A percentile compares a stretch with the other conserved stretches of the same genome.
phyloP scores from a whole-genome alignment of 2,888 invertebrate species.

The Bursaphelenchus okinawaensis region DNA sequence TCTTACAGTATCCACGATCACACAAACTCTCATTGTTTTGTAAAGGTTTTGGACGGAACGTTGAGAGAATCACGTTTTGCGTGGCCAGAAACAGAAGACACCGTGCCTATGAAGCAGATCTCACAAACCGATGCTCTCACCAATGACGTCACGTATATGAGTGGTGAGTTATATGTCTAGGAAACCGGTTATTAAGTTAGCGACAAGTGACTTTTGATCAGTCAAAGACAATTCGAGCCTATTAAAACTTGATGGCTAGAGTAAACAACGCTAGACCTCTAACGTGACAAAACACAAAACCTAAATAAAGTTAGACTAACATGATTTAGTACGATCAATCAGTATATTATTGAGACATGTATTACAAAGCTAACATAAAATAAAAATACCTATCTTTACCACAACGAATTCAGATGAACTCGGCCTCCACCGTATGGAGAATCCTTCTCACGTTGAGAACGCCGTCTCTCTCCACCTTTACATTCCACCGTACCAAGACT shows the following conservation, averaged over 20 bases:
- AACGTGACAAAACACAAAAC: no score
- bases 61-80: constrained; percentile 76
- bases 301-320: no score
- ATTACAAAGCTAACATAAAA: no score
- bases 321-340: no score
- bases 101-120: constrained; percentile 66
- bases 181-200: no score
- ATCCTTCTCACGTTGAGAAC: constrained; percentile 78
- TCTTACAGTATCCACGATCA: constrained; percentile 85
- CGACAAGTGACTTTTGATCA: no score
- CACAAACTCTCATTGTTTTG: constrained; percentile 90
- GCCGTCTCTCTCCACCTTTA: constrained; percentile 90
- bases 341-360: no score
- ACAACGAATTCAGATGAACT: constrained; percentile 81
- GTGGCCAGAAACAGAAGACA: constrained; percentile 67
- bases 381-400: no score
- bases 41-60: constrained; percentile 78
- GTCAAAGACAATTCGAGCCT: no score
- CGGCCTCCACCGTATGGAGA: constrained; percentile 91
- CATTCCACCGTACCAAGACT: constrained; percentile 77
- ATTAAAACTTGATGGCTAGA: no score
- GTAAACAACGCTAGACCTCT: no score
- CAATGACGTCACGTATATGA: constrained; percentile 76
- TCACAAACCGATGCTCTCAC: constrained; percentile 67
- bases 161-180: constrained; percentile 32